Percentiles rank a stretch among this genome's conserved stretches.
Evolutionary conservation across 2,113 vertebrate species (phyloP).

Genomic region (Perccottus glenii): DNA sequence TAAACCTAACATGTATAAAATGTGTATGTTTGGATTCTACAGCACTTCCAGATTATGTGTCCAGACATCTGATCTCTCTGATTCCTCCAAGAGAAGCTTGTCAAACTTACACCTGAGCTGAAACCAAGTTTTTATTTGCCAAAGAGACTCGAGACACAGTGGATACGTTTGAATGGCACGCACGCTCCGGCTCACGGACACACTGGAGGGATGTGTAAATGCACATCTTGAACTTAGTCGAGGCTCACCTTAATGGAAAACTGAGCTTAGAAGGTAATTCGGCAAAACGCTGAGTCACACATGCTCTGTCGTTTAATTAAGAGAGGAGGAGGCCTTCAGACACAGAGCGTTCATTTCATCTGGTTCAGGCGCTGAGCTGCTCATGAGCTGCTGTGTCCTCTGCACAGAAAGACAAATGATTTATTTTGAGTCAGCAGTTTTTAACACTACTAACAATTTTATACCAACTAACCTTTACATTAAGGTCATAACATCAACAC

Average conservation of each 20-base stretch:
- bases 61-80: constrained; percentile 20
- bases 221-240: constrained; percentile 56
- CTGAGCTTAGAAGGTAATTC: constrained; percentile 70
- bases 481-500: too few species aligned
- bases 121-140: constrained; percentile 27
- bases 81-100: constrained; percentile 27
- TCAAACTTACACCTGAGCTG: constrained; percentile 23
- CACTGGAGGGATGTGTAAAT: constrained; percentile 49
- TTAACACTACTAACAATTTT: too few species aligned
- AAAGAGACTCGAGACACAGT: constrained; percentile 17
- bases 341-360: constrained; percentile 63
- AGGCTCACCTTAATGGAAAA: constrained; percentile 54
- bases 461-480: too few species aligned
- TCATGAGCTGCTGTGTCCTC: constrained; percentile 42
- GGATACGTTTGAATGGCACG: constrained; percentile 23
- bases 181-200: constrained; percentile 2
- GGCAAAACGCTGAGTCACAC: constrained; percentile 73
- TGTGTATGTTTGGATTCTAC: not conserved
- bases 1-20: too few species aligned
- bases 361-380: constrained; percentile 42
- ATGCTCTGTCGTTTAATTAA: constrained; percentile 62
- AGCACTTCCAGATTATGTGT: constrained; percentile 4
- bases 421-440: not conserved
- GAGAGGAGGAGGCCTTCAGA: constrained; percentile 47
- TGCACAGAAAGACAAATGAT: constrained; percentile 8